Conservation (phyloP, 2,888 invertebrate genomes). For the Graphium colonna region DNA sequence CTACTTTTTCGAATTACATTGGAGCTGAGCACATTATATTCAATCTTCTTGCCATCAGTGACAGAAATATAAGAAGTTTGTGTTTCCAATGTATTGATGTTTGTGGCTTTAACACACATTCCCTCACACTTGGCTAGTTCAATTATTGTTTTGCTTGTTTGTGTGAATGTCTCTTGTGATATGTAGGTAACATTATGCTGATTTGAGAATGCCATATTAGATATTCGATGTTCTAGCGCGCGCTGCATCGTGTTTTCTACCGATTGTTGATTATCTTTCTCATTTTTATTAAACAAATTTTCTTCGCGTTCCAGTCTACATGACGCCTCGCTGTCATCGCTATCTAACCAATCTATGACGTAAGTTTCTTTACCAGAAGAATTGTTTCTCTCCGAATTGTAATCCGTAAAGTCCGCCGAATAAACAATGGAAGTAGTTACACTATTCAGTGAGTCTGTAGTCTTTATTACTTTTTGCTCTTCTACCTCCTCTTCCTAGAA, state of each 20-base stretch:
- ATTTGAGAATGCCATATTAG: constrained; percentile 29
- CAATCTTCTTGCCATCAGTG: constrained; percentile 51
- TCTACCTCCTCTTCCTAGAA: constrained; percentile 64
- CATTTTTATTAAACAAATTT: constrained; percentile 39
- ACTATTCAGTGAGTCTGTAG: constrained; percentile 68
- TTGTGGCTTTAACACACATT: constrained; percentile 25
- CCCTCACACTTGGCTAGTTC: constrained; percentile 64
- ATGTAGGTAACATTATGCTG: constrained; percentile 30
- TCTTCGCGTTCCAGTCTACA: constrained; percentile 37
- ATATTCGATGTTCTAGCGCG: constrained; percentile 28
- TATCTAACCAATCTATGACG: constrained; percentile 56
- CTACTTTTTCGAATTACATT: constrained; percentile 6
- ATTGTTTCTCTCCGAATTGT: constrained; percentile 58
- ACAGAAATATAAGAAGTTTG: constrained; percentile 66
- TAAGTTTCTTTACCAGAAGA: constrained; percentile 68
- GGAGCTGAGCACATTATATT: constrained; percentile 43
- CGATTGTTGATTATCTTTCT: constrained; percentile 23
- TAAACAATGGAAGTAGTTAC: constrained; percentile 58
- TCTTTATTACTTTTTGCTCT: constrained; percentile 56
- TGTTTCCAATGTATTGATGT: constrained; percentile 52
- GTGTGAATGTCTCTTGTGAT: constrained; percentile 68
- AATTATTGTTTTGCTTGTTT: constrained; percentile 80
- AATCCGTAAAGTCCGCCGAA: constrained; percentile 64
- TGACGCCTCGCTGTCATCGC: constrained; percentile 53
- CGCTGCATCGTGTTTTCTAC: constrained; percentile 31